Conservation (phyloP, 2,797 vertebrate genomes). For the Labeo calbasu region DNA sequence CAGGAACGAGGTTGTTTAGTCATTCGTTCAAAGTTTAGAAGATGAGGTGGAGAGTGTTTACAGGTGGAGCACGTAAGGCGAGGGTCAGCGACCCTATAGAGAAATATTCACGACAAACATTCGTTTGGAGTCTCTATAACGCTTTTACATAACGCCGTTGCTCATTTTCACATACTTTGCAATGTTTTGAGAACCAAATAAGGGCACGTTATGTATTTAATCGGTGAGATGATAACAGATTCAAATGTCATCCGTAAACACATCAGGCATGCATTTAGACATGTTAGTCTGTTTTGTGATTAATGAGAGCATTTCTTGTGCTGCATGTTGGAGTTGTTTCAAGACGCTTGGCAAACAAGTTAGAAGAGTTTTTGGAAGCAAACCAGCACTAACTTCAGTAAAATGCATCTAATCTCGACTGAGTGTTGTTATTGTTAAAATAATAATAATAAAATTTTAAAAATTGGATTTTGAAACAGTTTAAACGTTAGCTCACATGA, state of each 20-base stretch:
- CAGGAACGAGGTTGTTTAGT: slow-evolving; percentile 25
- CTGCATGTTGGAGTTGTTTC: slow-evolving; percentile 44
- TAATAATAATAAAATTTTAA: not conserved
- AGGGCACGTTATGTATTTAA: slow-evolving; percentile 16
- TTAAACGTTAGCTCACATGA: not conserved
- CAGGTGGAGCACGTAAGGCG: slow-evolving; percentile 4
- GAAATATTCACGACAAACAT: slow-evolving; percentile 59
- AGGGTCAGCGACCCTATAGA: slow-evolving; percentile 46
- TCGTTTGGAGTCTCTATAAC: slow-evolving; percentile 6
- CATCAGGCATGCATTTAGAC: slow-evolving; percentile 15
- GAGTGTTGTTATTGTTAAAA: not conserved
- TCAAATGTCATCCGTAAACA: slow-evolving; percentile 36
- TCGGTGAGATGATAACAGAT: not conserved
- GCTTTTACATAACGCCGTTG: not conserved
- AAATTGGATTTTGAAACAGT: not conserved
- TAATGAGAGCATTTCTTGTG: slow-evolving; percentile 49
- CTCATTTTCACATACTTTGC: slow-evolving; percentile 6
- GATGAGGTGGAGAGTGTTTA: slow-evolving; percentile 40
- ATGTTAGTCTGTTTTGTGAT: slow-evolving; percentile 65
- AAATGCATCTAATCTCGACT: not conserved
- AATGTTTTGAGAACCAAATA: slow-evolving; percentile 15
- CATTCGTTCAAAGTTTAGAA: slow-evolving; percentile 6
- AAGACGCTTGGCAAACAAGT: slow-evolving; percentile 46
- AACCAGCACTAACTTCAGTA: slow-evolving; percentile 46
- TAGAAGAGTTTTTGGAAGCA: slow-evolving; percentile 42